These are phyloP conservation scores for Tribolium madens DNA, from an alignment of 1,140 invertebrate genomes.

Conservation along the genomic window DNA sequence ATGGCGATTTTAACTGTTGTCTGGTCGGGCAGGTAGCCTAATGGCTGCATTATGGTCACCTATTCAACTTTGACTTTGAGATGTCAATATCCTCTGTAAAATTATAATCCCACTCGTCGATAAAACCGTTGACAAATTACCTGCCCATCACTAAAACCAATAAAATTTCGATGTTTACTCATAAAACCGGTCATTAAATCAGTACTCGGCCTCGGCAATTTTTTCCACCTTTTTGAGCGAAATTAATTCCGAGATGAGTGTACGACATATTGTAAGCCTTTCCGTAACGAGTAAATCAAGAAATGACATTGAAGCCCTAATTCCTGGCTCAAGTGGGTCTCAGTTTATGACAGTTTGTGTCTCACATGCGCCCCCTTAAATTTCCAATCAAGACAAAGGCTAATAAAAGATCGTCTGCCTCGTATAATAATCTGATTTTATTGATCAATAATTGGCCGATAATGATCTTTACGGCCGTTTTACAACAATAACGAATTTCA, in stretches of 20 bases:
- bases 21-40: too few relatives aligned
- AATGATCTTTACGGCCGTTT: slow-evolving; percentile 47
- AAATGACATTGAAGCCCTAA: slow-evolving; percentile 54
- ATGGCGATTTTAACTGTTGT: too few relatives aligned
- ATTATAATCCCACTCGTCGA: neutral
- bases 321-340: slow-evolving; percentile 32
- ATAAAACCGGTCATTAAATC: slow-evolving; percentile 33
- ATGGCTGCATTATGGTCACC: too few relatives aligned
- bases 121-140: slow-evolving; percentile 29
- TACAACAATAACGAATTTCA: slow-evolving; percentile 48
- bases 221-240: neutral
- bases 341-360: slow-evolving; percentile 38
- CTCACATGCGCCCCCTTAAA: neutral
- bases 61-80: too few relatives aligned
- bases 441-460: slow-evolving; percentile 49
- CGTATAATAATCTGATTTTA: slow-evolving; percentile 44
- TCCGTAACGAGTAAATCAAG: slow-evolving; percentile 50
- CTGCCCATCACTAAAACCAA: slow-evolving; percentile 15
- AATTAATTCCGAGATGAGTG: slow-evolving; percentile 11
- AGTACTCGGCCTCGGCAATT: slow-evolving; percentile 5
- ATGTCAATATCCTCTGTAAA: slow-evolving; percentile 29
- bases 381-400: slow-evolving; percentile 41
- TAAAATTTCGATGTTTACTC: slow-evolving; percentile 30
- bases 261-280: slow-evolving; percentile 43
- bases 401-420: slow-evolving; percentile 37